Evolutionary conservation across 1,140 invertebrate species (phyloP), one percentile per base, ranked within the genome.

Genomic region (Drosophila pachea): DNA sequence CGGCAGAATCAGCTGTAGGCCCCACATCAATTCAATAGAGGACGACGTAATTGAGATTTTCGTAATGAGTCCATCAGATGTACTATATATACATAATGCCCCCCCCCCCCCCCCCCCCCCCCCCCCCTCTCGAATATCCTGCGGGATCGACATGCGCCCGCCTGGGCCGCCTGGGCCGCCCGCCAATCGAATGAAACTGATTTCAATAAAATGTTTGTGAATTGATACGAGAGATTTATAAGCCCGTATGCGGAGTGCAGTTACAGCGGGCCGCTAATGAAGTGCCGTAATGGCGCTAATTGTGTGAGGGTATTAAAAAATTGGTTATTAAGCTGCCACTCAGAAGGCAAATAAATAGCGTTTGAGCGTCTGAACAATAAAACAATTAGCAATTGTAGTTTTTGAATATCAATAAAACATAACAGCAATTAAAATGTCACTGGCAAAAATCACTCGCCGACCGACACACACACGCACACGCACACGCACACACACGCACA

Each of bases 321-420:
- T 78, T 79, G 81, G 75, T 79, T 86, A 84, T 84, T 84, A 84
- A 79, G 63, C 81, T 84, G 79, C 81, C 79, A 84, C 65, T 84
- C 79, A 63, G 68, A 65, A 55, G 72, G 74, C 78, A 72, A 73
- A 70, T 74, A 72, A 82, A 82, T 70, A 62, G 69, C 76, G 86
- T 79, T 84, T 84, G 45, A 29, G 53, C n/a, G 58, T 53, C 66
- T 66, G 22, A 79, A 84, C 81, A 84, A 84, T 84, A 84, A 84
- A 84, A 84, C 79, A 84, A 84, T 84, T 84, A 84, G 81, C 81
- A 79, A 68, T 76, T 86, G 73, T 84, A 76, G 68, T 84, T 79
- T 84, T 86, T 76, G 79, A 86, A 79, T 83, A 83, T 83, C 79
- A 83, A 83, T 84, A 84, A 83, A 84, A 86, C 81, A 84, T 86